Evolutionary conservation across 2,113 vertebrate species (phyloP).

Genomic region (Oryzias melastigma): DNA sequence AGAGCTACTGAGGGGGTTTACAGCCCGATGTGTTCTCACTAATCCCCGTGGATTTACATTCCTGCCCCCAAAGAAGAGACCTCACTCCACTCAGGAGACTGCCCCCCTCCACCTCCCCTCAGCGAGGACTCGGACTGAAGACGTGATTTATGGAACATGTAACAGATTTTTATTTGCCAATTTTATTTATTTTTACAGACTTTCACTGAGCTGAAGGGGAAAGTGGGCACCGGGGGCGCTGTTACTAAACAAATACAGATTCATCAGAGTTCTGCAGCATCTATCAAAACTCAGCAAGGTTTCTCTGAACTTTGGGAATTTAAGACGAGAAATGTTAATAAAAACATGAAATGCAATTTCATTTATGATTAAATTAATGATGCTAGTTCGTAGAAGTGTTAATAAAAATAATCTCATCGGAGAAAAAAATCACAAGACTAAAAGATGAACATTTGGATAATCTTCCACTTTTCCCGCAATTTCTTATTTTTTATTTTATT

Average conservation of each 20-base stretch:
- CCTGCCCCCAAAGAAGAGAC: conserved; percentile 56
- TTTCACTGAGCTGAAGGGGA: not conserved
- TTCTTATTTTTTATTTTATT: too few relatives aligned
- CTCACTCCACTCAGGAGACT: conserved; percentile 3
- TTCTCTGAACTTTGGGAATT: too few relatives aligned
- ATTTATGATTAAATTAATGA: too few relatives aligned
- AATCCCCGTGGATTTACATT: conserved; percentile 73
- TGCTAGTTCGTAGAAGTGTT: too few relatives aligned
- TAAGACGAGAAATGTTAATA: too few relatives aligned
- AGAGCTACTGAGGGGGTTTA: conserved; percentile 54
- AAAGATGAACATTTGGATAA: too few relatives aligned
- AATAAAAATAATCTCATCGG: too few relatives aligned
- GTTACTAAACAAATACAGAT: not conserved
- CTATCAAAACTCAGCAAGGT: not conserved
- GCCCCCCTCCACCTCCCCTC: not conserved
- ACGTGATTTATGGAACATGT: not conserved
- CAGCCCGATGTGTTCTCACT: conserved; percentile 51
- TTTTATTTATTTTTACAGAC: not conserved
- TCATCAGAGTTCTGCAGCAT: not conserved
- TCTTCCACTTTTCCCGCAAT: too few relatives aligned
- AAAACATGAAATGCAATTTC: too few relatives aligned
- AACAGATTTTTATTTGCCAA: not conserved
- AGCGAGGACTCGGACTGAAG: not conserved
- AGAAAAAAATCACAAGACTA: too few relatives aligned
- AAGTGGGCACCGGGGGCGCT: not conserved